These are phyloP conservation scores for Vanessa tameamea DNA, from an alignment of 1,140 invertebrate species.

Conservation along the genomic window DNA sequence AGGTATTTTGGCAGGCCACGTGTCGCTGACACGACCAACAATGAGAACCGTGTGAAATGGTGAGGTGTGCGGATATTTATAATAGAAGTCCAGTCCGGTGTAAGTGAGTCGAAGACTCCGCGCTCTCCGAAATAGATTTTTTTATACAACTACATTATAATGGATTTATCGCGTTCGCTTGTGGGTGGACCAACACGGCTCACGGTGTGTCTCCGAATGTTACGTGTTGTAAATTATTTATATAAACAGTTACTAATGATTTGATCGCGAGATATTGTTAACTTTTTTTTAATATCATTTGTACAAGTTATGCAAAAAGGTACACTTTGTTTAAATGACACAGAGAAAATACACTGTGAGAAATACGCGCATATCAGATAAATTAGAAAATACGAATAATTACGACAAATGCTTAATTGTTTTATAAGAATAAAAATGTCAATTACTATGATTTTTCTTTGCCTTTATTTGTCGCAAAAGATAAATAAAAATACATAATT, in stretches of 20 bases:
- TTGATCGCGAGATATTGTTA: background rate
- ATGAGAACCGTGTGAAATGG: constrained; percentile 39
- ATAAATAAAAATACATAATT: too few species aligned
- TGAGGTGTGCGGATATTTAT: constrained; percentile 38
- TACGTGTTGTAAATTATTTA: background rate
- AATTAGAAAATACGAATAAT: too few species aligned
- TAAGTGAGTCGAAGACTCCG: constrained; percentile 7
- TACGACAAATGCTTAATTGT: too few species aligned
- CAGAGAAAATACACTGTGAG: too few species aligned
- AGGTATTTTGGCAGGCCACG: constrained; percentile 33
- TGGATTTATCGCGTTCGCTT: constrained; percentile 12
- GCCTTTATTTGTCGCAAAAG: too few species aligned
- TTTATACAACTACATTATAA: constrained; percentile 30
- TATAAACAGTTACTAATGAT: background rate
- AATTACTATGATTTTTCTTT: too few species aligned
- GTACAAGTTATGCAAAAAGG: background rate
- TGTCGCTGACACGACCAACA: constrained; percentile 29
- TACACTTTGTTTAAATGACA: too few species aligned
- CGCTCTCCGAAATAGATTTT: constrained; percentile 34
- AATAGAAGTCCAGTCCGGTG: constrained; percentile 24
- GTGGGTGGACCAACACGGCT: constrained; percentile 17
- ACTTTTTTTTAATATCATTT: background rate
- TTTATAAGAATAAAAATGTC: too few species aligned
- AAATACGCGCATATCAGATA: too few species aligned
- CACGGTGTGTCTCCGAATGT: background rate